These are phyloP conservation scores for Caretta caretta DNA, from an alignment of 2,113 vertebrate species.

Conservation along the genomic window DNA sequence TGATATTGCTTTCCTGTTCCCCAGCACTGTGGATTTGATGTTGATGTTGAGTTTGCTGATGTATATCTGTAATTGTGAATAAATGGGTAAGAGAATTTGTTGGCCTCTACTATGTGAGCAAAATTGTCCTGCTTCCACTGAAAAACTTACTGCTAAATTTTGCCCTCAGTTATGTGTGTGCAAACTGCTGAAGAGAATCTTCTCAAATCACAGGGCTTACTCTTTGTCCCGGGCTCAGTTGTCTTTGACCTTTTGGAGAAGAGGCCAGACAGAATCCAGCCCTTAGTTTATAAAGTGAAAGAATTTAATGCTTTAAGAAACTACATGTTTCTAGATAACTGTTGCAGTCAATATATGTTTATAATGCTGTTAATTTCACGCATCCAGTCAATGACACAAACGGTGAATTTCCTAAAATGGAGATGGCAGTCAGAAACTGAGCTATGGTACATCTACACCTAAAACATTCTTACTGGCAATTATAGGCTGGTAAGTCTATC, in stretches of 20 bases:
- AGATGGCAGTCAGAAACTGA: not conserved
- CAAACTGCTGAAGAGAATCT: not conserved
- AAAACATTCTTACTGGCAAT: not conserved
- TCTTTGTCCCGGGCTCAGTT: not conserved
- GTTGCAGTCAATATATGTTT: not conserved
- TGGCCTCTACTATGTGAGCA: not conserved
- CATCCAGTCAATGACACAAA: not conserved
- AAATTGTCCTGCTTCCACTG: not conserved
- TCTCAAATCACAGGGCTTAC: not conserved
- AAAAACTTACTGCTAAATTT: not conserved
- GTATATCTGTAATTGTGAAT: not conserved
- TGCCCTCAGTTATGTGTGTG: not conserved
- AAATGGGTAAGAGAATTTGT: not conserved
- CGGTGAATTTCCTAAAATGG: not conserved
- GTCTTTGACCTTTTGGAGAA: not conserved
- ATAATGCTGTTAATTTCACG: not conserved
- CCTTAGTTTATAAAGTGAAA: not conserved
- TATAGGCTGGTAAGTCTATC: not conserved
- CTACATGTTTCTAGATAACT: not conserved
- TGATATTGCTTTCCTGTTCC: not conserved
- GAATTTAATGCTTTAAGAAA: not conserved
- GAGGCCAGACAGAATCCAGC: not conserved
- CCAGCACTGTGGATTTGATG: slow-evolving; percentile 25
- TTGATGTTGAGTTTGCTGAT: slow-evolving; percentile 34
- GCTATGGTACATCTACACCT: not conserved